phyloP scores from a whole-genome alignment of 2,113 vertebrate species.

The Haliaeetus leucogaster region DNA sequence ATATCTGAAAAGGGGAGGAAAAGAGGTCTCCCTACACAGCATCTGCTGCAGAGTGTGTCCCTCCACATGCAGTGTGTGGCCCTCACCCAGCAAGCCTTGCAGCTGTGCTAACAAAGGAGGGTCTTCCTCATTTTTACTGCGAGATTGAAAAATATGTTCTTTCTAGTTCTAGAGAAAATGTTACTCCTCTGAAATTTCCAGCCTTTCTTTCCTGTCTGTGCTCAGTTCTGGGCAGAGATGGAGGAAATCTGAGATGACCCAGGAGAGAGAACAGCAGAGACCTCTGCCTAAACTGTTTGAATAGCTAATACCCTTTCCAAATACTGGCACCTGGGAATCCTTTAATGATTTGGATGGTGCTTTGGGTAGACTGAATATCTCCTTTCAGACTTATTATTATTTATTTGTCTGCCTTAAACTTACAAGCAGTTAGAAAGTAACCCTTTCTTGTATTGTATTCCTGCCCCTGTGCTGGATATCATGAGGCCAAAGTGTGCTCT shows the following conservation, averaged over 20 bases:
- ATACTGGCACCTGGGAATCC: conserved; percentile 57
- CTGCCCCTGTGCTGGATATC: background rate
- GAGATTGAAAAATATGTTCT: background rate
- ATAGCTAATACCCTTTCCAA: conserved; percentile 55
- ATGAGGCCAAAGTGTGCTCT: background rate
- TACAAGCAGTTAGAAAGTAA: conserved; percentile 12
- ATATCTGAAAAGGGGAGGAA: background rate
- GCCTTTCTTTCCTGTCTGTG: background rate
- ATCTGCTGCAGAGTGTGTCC: background rate
- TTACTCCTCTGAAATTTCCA: background rate
- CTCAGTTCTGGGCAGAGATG: background rate
- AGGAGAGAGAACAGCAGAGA: conserved; percentile 36
- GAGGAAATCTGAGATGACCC: conserved; percentile 53
- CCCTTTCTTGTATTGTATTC: background rate
- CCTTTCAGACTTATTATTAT: conserved; percentile 47
- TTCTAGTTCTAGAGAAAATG: background rate
- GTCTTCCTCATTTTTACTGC: background rate
- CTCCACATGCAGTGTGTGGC: background rate
- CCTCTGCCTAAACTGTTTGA: conserved; percentile 46
- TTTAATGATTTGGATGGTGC: conserved; percentile 37
- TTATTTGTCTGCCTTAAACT: conserved; percentile 30
- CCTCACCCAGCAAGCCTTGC: background rate
- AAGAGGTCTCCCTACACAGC: background rate
- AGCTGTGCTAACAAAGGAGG: background rate
- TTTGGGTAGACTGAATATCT: conserved; percentile 38